Evolutionary conservation across 1,140 invertebrate species (phyloP).

Genomic region (Drosophila littoralis): DNA sequence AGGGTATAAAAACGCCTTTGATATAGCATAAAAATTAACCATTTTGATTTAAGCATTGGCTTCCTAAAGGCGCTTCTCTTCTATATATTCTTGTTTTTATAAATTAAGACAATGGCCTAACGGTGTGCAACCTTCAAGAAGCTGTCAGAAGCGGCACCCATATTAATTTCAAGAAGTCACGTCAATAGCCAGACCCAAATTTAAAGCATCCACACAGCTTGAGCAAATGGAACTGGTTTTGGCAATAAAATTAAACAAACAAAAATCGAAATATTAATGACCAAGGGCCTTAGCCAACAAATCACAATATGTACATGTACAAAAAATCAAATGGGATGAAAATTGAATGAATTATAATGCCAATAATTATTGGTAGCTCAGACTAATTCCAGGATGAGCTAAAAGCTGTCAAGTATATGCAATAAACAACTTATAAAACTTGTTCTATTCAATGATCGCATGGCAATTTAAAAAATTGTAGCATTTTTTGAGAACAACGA

Average conservation of each 20-base stretch:
- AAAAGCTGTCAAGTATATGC: neutral
- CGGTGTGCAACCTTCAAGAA: slow-evolving; percentile 21
- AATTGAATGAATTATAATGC: neutral
- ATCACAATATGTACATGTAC: neutral
- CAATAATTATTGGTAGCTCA: neutral
- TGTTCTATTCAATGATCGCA: neutral
- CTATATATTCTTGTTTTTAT: neutral
- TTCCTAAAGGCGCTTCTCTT: slow-evolving; percentile 12
- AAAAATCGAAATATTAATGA: slow-evolving; percentile 3
- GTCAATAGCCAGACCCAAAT: slow-evolving; percentile 21
- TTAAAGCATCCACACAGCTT: neutral
- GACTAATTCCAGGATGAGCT: slow-evolving; percentile 3
- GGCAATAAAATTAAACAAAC: neutral
- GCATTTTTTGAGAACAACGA: slow-evolving; percentile 23
- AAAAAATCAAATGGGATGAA: neutral
- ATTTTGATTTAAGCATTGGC: neutral
- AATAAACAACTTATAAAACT: slow-evolving; percentile 11
- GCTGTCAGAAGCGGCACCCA: slow-evolving; percentile 22
- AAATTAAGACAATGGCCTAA: slow-evolving; percentile 15
- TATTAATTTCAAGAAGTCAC: slow-evolving; percentile 25
- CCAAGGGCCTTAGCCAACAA: slow-evolving; percentile 14
- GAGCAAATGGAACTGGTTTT: slow-evolving; percentile 33
- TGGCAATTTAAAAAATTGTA: slow-evolving; percentile 4
- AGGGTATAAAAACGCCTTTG: slow-evolving; percentile 1
- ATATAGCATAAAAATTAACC: slow-evolving; percentile 1